These are phyloP conservation scores for Tetramorium alpestre DNA, from an alignment of 1,140 invertebrate genomes.

Conservation along the genomic window DNA sequence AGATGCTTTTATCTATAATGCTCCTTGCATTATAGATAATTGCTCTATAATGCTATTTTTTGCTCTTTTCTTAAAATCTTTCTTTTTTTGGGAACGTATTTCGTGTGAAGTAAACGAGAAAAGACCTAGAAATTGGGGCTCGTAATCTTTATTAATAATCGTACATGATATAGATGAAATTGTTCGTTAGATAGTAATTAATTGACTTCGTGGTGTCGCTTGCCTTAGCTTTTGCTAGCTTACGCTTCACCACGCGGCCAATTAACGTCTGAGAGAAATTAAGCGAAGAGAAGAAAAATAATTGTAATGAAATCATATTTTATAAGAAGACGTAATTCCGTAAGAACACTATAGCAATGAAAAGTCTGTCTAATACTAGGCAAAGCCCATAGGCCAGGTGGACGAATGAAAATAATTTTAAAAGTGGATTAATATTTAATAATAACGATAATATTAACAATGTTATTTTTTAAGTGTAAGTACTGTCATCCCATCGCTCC, in stretches of 20 bases:
- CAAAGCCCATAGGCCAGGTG: slow-evolving; percentile 68
- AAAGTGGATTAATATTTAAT: slow-evolving; percentile 74
- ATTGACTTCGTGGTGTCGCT: slow-evolving; percentile 63
- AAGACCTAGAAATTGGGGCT: slow-evolving; percentile 45
- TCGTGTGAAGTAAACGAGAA: slow-evolving; percentile 50
- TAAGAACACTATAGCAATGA: slow-evolving; percentile 66
- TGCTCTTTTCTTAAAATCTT: neutral
- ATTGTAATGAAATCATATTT: slow-evolving; percentile 76
- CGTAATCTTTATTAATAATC: slow-evolving; percentile 66
- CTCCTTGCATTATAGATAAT: neutral
- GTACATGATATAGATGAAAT: slow-evolving; percentile 61
- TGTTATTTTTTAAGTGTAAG: slow-evolving; percentile 79
- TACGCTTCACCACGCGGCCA: slow-evolving; percentile 59
- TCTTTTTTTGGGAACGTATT: neutral
- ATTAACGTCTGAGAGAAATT: slow-evolving; percentile 70
- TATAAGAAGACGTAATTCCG: slow-evolving; percentile 72
- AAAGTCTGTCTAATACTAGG: slow-evolving; percentile 64
- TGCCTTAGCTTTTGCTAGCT: slow-evolving; percentile 38
- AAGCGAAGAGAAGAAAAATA: slow-evolving; percentile 71
- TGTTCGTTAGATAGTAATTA: slow-evolving; percentile 75
- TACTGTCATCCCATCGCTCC: slow-evolving; percentile 64
- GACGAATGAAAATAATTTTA: slow-evolving; percentile 69
- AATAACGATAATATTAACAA: slow-evolving; percentile 72
- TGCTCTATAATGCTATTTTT: too few relatives aligned
- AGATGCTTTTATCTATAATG: neutral